Conservation (phyloP, 2,113 vertebrate species). For the Lamprotornis superbus region DNA sequence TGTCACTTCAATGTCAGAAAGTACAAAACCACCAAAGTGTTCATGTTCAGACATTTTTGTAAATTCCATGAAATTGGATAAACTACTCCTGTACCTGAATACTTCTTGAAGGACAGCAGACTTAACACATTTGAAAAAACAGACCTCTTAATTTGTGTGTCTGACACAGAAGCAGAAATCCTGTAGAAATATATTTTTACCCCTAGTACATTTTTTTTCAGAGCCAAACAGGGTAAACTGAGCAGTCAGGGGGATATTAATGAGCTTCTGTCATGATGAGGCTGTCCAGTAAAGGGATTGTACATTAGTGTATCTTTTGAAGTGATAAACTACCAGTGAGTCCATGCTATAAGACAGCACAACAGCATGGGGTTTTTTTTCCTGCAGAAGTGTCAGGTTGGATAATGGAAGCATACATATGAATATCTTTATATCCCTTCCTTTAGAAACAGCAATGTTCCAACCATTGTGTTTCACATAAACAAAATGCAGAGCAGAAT, state of each 20-base stretch:
- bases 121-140: not conserved
- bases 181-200: not conserved
- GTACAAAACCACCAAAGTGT: not conserved
- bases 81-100: not conserved
- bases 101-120: not conserved
- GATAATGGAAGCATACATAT: not conserved
- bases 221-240: not conserved
- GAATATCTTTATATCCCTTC: not conserved
- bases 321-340: not conserved
- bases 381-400: not conserved
- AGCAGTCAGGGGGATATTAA: not conserved
- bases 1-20: not conserved
- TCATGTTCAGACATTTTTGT: not conserved
- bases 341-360: not conserved
- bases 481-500: not conserved
- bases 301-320: not conserved
- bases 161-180: not conserved
- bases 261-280: not conserved
- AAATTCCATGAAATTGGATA: not conserved
- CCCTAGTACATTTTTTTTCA: not conserved
- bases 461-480: not conserved
- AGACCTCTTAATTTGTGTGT: not conserved
- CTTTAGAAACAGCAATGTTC: not conserved
- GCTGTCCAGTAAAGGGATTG: not conserved
- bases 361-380: not conserved